phyloP scores from a whole-genome alignment of 2,113 vertebrate species.

The Etheostoma spectabile region DNA sequence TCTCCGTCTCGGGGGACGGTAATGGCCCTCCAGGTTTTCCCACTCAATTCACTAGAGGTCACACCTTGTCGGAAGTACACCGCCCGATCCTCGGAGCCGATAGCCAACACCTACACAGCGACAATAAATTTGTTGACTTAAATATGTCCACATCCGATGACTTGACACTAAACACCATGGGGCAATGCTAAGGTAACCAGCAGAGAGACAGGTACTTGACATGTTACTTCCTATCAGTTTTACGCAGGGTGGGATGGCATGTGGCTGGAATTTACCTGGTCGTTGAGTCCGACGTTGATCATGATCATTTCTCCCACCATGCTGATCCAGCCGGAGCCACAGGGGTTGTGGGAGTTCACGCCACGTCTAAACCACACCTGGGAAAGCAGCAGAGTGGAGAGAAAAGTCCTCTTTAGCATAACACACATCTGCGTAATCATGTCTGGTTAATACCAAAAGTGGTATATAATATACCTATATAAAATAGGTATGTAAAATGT shows the following conservation, averaged over 20 bases:
- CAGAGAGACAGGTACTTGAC: not conserved
- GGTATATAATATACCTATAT: too few relatives aligned
- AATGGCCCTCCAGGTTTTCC: constrained; percentile 94
- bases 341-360: constrained; percentile 94
- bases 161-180: too few relatives aligned
- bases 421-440: not conserved
- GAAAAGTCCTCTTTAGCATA: not conserved
- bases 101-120: constrained; percentile 89
- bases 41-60: constrained; percentile 93
- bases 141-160: not conserved
- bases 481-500: too few relatives aligned
- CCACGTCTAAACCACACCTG: constrained; percentile 99
- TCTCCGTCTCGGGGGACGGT: constrained; percentile 87
- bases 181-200: not conserved
- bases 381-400: constrained; percentile 6
- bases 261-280: constrained; percentile 86
- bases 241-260: not conserved
- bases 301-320: constrained; percentile 98
- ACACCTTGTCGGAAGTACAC: constrained; percentile 95
- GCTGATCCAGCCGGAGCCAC: constrained; percentile 96
- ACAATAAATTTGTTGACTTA: not conserved
- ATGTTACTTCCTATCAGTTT: not conserved
- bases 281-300: constrained; percentile 93
- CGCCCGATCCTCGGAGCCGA: constrained; percentile 88
- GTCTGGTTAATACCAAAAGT: not conserved